Base-by-base conservation (phyloP, 2,113 vertebrate genomes). In the Sinocyclocheilus anshuiensis region DNA sequence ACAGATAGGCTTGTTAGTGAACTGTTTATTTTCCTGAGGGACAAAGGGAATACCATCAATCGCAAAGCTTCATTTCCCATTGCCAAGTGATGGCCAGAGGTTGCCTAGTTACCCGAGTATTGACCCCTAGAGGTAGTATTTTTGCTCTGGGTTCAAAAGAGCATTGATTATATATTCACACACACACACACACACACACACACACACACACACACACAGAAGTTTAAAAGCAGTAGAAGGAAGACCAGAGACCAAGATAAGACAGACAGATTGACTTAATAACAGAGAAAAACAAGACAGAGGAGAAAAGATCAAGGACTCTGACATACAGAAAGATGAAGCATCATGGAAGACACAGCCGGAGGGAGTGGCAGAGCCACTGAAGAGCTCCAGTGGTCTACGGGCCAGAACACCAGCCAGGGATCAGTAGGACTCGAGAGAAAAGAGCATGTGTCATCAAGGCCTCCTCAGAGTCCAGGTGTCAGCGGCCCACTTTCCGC, bases 381-480 rank as follows among this genome's bases (percentile, higher is more conserved):
- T 65, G 8, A 6, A 24, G 45, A 63, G 12, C 36, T 63, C 22
- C 57, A 45, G 33, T 6, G 7, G 59, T 63, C 79, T 26, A 65
- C 1, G 1, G 78, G 18, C 45, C 48, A 72, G 81, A 83, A 83
- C 6, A 9, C 13, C 20, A 16, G 42, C 16, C 20, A 72, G 81
- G 67, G 26, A 83, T 16, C 81, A 72, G 81, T 29, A 57, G 63
- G 42, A 33, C 5, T 12, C 12, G 2, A 50, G 61, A 50, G 63
- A 82, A 71, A 67, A 83, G 61, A 82, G 61, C 42, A 82, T 50
- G 80, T 69, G 80, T 82, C 80, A 82, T 82, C 42, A 71, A 71
- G 42, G 48, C 26, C 8, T 55, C 65, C 18, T 71, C 63, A 55
- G 76, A 77, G 65, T 71, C 48, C 18, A 71, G 24, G 53, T 1